Conservation (phyloP, 2,797 vertebrate genomes). For the Sorex maritimensis region DNA sequence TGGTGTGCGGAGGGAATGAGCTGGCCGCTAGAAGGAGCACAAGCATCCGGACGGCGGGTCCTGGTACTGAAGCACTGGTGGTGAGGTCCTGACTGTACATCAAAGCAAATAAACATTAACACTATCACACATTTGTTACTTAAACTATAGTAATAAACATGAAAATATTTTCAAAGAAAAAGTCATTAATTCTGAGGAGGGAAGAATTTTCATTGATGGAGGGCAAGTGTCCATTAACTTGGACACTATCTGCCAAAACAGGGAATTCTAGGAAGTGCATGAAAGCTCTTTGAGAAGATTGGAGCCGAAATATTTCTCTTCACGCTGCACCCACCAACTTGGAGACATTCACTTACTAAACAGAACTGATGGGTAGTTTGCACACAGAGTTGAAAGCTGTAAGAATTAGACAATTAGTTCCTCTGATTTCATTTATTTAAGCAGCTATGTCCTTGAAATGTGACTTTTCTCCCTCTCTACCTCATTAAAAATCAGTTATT, state of each 20-base stretch:
- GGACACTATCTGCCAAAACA: background rate
- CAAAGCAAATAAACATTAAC: no score
- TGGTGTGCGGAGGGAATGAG: no score
- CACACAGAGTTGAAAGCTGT: background rate
- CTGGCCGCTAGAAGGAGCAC: no score
- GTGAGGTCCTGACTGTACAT: no score
- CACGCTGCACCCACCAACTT: background rate
- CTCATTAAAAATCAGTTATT: conserved; percentile 30
- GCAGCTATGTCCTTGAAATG: conserved; percentile 9
- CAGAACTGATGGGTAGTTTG: background rate
- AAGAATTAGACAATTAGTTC: background rate
- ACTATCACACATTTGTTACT: no score
- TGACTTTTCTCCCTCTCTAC: background rate
- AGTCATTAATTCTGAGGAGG: background rate
- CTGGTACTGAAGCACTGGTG: no score
- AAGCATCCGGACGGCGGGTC: no score
- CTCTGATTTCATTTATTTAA: background rate
- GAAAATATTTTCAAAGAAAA: no score
- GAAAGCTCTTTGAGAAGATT: background rate
- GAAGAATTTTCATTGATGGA: background rate
- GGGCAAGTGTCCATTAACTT: background rate
- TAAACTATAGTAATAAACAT: no score
- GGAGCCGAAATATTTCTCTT: background rate
- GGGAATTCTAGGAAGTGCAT: background rate
- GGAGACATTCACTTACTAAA: background rate